These are phyloP conservation scores for Dolichomitus sp. DNA, from an alignment of 2,888 invertebrate species.

Conservation along the genomic window DNA sequence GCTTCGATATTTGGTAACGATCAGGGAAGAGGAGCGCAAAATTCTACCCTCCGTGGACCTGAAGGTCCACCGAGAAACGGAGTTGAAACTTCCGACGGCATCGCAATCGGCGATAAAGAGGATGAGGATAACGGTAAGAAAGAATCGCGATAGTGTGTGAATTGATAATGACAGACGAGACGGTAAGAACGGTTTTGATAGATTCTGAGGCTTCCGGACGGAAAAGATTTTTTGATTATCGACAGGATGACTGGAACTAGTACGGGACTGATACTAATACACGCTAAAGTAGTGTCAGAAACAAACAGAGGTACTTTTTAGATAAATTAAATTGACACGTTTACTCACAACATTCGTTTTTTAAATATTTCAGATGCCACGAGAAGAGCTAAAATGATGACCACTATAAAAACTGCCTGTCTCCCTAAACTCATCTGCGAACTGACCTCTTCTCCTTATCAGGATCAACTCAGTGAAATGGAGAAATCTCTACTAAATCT, in stretches of 20 bases:
- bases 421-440: constrained; percentile 90
- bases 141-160: constrained; percentile 57
- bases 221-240: constrained; percentile 9
- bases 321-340: neutral
- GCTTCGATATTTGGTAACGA: constrained; percentile 86
- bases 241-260: constrained; percentile 36
- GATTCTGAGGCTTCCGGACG: neutral
- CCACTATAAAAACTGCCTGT: constrained; percentile 89
- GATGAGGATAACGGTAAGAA: constrained; percentile 87
- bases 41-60: constrained; percentile 66
- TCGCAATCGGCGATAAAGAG: constrained; percentile 74
- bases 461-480: constrained; percentile 88
- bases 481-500: constrained; percentile 89
- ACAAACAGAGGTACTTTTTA: constrained; percentile 23
- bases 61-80: constrained; percentile 74
- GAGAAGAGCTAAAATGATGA: constrained; percentile 87
- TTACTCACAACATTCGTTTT: neutral
- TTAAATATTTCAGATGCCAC: constrained; percentile 83
- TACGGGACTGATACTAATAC: constrained; percentile 2
- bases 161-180: constrained; percentile 46
- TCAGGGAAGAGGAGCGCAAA: constrained; percentile 75
- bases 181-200: constrained; percentile 43
- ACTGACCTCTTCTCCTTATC: constrained; percentile 88
- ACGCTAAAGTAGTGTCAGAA: constrained; percentile 11
- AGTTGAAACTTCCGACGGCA: constrained; percentile 82